Evolutionary conservation across 1,140 invertebrate genomes (phyloP).

Genomic region (Brachionus paranguensis): DNA sequence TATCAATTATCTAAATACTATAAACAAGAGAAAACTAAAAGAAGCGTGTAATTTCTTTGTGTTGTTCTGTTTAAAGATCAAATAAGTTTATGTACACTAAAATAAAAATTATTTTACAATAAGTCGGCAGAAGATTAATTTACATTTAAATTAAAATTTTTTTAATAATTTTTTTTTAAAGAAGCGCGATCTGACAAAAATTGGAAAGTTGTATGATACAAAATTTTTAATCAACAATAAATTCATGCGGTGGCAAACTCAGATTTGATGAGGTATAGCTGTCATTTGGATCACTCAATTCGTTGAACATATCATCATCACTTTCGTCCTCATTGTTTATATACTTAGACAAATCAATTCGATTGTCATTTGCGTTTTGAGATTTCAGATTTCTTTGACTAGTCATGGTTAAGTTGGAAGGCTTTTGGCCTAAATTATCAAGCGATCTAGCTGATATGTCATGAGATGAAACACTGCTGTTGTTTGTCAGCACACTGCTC

Average conservation of each 20-base stretch:
- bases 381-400: conserved; percentile 7
- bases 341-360: conserved; percentile 25
- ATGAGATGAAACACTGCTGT: neutral
- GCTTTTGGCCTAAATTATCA: neutral
- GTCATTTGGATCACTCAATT: neutral
- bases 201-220: neutral
- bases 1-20: neutral
- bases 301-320: neutral
- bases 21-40: neutral
- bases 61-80: neutral
- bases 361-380: neutral
- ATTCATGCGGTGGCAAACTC: conserved; percentile 19
- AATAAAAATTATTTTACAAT: neutral
- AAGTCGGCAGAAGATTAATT: neutral
- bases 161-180: neutral
- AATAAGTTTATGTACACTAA: neutral
- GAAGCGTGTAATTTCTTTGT: neutral
- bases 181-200: neutral
- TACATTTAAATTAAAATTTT: neutral
- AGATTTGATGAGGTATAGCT: conserved; percentile 1
- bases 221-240: conserved; percentile 1
- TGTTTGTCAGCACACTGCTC: neutral
- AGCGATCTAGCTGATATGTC: neutral
- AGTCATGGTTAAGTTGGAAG: conserved; percentile 8
- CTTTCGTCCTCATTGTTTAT: conserved; percentile 16